Conservation (phyloP, 2,888 invertebrate species). For the Caenorhabditis becei region DNA sequence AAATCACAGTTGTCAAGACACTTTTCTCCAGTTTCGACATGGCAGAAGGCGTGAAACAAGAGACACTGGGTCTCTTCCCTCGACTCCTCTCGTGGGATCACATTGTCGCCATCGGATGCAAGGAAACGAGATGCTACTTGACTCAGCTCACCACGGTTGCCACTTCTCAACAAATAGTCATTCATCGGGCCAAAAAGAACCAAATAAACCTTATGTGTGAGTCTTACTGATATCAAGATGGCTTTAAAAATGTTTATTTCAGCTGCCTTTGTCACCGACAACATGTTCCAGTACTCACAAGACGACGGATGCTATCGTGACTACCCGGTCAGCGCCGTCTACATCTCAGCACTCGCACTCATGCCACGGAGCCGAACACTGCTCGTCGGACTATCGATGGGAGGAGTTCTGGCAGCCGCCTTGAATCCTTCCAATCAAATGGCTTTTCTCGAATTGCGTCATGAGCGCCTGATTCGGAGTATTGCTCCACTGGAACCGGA, state of each 20-base stretch:
- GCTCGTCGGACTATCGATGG: conserved; percentile 61
- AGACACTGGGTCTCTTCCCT: conserved; percentile 29
- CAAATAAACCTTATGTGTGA: no score
- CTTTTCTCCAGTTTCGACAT: no score
- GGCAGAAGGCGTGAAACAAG: conserved; percentile 38
- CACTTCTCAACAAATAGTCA: not conserved
- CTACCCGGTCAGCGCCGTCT: conserved; percentile 18
- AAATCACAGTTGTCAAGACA: conserved; percentile 34
- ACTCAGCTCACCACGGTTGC: no score
- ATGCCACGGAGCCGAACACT: conserved; percentile 59
- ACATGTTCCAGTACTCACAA: conserved; percentile 14
- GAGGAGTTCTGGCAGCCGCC: conserved; percentile 49
- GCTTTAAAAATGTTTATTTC: conserved; percentile 20
- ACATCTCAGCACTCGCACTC: conserved; percentile 41
- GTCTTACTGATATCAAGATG: not conserved
- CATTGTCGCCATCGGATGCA: conserved; percentile 40
- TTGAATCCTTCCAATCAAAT: conserved; percentile 56
- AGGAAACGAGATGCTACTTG: conserved; percentile 18
- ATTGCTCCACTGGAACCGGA: conserved; percentile 59
- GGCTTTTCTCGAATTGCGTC: conserved; percentile 34
- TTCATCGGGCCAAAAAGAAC: no score
- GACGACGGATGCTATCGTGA: conserved; percentile 7
- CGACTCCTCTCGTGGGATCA: conserved; percentile 35
- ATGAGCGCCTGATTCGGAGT: conserved; percentile 45
- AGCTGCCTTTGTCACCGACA: not conserved